phyloP scores from a whole-genome alignment of 2,888 invertebrate species.

The Lasioglossum villosulum region DNA sequence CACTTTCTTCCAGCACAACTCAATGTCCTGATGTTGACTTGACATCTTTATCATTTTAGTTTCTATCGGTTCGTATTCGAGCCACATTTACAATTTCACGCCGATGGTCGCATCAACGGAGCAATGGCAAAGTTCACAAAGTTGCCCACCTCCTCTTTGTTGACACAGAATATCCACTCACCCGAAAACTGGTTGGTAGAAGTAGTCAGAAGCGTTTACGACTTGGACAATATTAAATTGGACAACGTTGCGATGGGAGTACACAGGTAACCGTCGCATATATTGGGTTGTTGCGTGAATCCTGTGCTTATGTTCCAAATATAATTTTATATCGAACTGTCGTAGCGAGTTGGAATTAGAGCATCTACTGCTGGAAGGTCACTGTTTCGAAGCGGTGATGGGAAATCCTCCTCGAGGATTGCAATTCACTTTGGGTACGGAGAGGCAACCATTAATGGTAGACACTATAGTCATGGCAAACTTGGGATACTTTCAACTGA shows the following conservation, averaged over 20 bases:
- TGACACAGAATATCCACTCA: constrained; percentile 95
- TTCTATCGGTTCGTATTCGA: constrained; percentile 98
- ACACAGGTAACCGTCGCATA: constrained; percentile 87
- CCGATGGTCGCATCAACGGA: constrained; percentile 90
- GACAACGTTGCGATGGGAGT: constrained; percentile 96
- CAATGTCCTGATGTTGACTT: neutral
- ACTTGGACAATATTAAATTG: constrained; percentile 98
- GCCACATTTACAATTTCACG: constrained; percentile 93
- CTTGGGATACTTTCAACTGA: constrained; percentile 98
- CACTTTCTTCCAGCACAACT: too few relatives aligned
- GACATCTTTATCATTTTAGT: constrained; percentile 85
- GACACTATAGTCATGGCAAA: constrained; percentile 99
- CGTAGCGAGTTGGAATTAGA: constrained; percentile 97
- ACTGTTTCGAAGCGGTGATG: constrained; percentile 96
- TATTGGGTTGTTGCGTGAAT: neutral
- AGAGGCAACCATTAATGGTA: constrained; percentile 90
- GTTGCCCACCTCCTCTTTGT: constrained; percentile 95
- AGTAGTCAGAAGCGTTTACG: constrained; percentile 96
- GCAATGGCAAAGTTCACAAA: constrained; percentile 94
- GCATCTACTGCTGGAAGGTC: constrained; percentile 96
- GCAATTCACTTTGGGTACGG: constrained; percentile 97
- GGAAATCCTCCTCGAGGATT: constrained; percentile 98
- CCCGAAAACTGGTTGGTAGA: constrained; percentile 99
- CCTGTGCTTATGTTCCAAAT: neutral
- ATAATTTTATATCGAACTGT: constrained; percentile 19